A percentile compares a stretch with the other conserved stretches of the same genome.
Conservation (phyloP, 35 echinoderm and acorn worm genomes). For the Apostichopus californicus region DNA sequence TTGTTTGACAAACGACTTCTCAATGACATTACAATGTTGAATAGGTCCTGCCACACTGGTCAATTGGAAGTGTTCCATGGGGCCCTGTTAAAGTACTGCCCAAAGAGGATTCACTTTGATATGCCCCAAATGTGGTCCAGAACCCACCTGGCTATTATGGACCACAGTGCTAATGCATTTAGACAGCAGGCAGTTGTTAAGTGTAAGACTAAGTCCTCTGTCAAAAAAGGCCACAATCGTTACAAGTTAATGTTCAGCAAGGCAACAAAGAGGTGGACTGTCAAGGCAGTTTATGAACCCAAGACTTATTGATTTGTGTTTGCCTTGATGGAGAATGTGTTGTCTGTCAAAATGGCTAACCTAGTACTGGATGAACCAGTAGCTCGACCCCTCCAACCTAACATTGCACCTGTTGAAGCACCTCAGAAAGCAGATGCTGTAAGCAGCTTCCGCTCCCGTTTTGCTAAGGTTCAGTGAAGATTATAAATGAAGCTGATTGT, state of each 20-base stretch:
- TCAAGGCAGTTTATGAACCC: not conserved
- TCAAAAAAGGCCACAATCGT: not conserved
- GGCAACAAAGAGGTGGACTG: slow-evolving; percentile 1
- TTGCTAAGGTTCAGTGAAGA: not conserved
- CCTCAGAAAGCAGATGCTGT: slow-evolving; percentile 1
- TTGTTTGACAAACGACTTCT: slow-evolving; percentile 2
- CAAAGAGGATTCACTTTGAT: not conserved
- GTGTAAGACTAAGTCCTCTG: not conserved
- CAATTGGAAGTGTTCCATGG: not conserved
- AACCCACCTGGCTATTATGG: slow-evolving; percentile 4
- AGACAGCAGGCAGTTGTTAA: slow-evolving; percentile 23
- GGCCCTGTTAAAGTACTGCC: not conserved
- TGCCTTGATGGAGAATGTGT: slow-evolving; percentile 11
- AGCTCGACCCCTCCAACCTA: not conserved
- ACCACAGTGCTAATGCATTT: not conserved
- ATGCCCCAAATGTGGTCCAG: slow-evolving; percentile 19
- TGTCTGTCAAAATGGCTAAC: not conserved
- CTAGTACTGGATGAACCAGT: not conserved
- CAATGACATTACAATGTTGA: not conserved
- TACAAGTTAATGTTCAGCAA: not conserved
- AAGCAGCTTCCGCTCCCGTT: not conserved
- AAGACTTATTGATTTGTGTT: not conserved
- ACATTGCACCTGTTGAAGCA: slow-evolving; percentile 12
- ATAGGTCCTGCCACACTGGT: not conserved
- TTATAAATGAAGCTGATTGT: not conserved